Base-by-base conservation (phyloP, 2,113 vertebrate species). In the Myiozetetes cayanensis region DNA sequence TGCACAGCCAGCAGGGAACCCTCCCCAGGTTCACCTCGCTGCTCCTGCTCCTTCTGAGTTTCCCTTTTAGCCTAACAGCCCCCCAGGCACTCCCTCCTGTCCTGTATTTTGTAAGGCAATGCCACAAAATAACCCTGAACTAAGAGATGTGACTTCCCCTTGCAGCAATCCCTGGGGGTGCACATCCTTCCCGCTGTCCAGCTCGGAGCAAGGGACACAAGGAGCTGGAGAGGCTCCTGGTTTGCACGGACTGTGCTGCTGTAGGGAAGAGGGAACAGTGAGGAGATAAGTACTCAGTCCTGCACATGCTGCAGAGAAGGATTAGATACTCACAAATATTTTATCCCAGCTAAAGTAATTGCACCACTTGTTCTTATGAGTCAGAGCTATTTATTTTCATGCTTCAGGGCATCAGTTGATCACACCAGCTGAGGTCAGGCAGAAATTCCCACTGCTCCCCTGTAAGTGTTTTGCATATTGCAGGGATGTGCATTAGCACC, bases 311-410 rank as follows among this genome's bases (percentile, higher is more conserved):
- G 56, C 72, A 31, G 94, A 85, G 90, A 67, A 91, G 94, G 90
- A 97, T 97, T 97, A 96, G 95, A 93, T 96, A 94, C 96, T 94
- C 94, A 96, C 93, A 96, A 97, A 97, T 96, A 96, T 96, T 97
- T 97, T 97, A 96, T 97, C 90, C 94, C 50, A 93, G 94, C 95
- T 95, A 96, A 97, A 96, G 95, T 97, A 96, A 97, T 96, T 97
- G 96, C 96, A 94, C 82, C 94, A 96, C 94, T 97, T 96, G 95
- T 97, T 96, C 96, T 95, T 96, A 96, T 96, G 94, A 97, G 96
- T 97, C 94, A 96, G 92, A 96, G 95, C 94, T 97, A 96, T 97
- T 97, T 95, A 96, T 97, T 97, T 96, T 97, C 95, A 96, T 96
- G 93, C 96, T 96, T 96, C 91, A 94, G 96, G 94, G 96, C 94